These are phyloP conservation scores for Epinephelus coioides DNA, from an alignment of 2,797 vertebrate genomes.

Conservation along the genomic window DNA sequence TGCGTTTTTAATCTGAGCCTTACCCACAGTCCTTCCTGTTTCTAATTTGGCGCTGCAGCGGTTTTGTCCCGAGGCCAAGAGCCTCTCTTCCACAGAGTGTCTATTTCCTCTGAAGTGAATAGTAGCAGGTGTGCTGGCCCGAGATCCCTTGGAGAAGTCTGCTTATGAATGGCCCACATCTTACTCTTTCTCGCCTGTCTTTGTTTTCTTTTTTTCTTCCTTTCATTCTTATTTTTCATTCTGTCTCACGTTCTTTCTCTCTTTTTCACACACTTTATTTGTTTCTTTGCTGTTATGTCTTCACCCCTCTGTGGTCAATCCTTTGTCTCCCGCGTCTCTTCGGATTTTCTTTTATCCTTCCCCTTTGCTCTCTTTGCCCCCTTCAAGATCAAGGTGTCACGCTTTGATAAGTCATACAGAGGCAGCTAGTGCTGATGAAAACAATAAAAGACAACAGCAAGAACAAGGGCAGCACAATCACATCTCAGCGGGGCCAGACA, in stretches of 20 bases:
- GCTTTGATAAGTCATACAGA: conserved; percentile 65
- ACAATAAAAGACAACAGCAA: conserved; percentile 66
- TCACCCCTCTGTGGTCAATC: conserved; percentile 55
- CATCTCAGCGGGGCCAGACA: conserved; percentile 57
- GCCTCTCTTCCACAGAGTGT: conserved; percentile 90
- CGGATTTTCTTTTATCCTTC: conserved; percentile 58
- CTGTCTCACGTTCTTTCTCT: conserved; percentile 61
- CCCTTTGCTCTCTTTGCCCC: conserved; percentile 48
- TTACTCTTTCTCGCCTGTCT: conserved; percentile 74
- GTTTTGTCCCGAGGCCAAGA: conserved; percentile 89
- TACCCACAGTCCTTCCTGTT: conserved; percentile 91
- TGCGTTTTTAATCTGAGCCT: conserved; percentile 89
- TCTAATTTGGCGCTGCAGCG: conserved; percentile 90
- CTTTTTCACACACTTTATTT: conserved; percentile 63
- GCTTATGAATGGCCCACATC: conserved; percentile 87
- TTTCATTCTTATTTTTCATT: conserved; percentile 74
- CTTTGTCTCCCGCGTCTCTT: conserved; percentile 67
- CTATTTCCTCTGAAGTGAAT: conserved; percentile 91
- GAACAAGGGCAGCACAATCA: conserved; percentile 58
- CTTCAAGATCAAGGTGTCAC: conserved; percentile 71
- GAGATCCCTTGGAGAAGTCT: conserved; percentile 80
- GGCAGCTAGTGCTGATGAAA: conserved; percentile 65
- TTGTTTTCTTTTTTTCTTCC: conserved; percentile 75
- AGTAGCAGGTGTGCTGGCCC: conserved; percentile 91
- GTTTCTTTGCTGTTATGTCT: conserved; percentile 80